These are phyloP conservation scores for Pluvianellus socialis DNA, from an alignment of 2,113 vertebrate genomes.

Conservation along the genomic window DNA sequence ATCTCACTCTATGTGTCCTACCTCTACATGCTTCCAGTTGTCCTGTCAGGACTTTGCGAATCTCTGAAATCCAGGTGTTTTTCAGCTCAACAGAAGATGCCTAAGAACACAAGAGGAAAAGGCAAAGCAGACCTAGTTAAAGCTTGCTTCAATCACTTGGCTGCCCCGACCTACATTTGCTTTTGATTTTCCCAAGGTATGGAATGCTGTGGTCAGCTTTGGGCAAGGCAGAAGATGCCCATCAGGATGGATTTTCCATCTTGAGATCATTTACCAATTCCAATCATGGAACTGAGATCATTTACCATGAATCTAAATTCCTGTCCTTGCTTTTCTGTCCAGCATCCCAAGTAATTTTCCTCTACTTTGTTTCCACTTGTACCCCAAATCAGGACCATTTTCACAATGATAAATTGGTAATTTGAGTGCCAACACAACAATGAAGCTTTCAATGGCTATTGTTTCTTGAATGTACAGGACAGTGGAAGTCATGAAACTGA, in stretches of 20 bases:
- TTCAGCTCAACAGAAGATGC: constrained; percentile 92
- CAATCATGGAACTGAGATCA: not conserved
- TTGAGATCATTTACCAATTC: no score
- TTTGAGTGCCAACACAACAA: not conserved
- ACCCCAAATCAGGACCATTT: not conserved
- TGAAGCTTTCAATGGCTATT: not conserved
- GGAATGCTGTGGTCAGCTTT: not conserved
- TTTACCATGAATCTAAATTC: not conserved
- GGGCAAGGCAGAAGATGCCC: not conserved
- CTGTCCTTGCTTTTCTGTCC: not conserved
- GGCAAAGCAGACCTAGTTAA: not conserved
- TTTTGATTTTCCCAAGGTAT: not conserved
- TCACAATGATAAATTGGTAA: not conserved
- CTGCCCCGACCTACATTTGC: not conserved
- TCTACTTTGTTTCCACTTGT: not conserved
- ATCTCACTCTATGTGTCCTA: constrained; percentile 20
- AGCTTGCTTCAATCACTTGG: not conserved
- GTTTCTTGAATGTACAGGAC: not conserved
- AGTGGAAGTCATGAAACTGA: not conserved
- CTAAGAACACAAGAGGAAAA: constrained; percentile 70
- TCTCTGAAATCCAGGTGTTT: constrained; percentile 93
- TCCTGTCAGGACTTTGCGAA: constrained; percentile 90
- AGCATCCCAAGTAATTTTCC: not conserved
- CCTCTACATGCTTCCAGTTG: constrained; percentile 91
- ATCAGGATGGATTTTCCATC: not conserved